Evolutionary conservation across 1,140 invertebrate species (phyloP).

Genomic region (Zaprionus ornatus): DNA sequence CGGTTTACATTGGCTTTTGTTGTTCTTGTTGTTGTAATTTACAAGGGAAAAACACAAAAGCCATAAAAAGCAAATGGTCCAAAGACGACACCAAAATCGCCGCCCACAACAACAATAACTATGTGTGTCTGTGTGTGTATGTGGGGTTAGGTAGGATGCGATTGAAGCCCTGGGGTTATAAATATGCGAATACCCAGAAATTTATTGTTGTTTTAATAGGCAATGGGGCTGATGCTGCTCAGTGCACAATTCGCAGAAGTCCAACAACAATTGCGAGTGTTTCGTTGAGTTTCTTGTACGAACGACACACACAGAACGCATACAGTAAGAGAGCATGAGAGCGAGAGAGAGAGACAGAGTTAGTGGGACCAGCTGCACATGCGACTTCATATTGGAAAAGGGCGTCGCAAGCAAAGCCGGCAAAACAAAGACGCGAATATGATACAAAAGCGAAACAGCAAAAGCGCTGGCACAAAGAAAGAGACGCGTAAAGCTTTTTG

Average conservation of each 20-base stretch:
- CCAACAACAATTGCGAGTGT: neutral
- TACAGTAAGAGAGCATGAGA: neutral
- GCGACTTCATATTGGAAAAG: slow-evolving; percentile 70
- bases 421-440: slow-evolving; percentile 78
- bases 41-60: slow-evolving; percentile 6
- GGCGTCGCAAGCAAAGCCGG: slow-evolving; percentile 70
- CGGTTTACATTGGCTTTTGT: slow-evolving; percentile 9
- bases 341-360: neutral
- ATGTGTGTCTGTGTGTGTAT: neutral
- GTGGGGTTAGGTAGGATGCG: neutral
- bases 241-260: neutral
- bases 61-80: slow-evolving; percentile 23
- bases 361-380: slow-evolving; percentile 45
- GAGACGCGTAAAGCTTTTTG: slow-evolving; percentile 16
- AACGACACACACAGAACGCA: neutral
- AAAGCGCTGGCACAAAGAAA: slow-evolving; percentile 42
- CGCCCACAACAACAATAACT: slow-evolving; percentile 5
- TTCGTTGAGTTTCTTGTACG: neutral
- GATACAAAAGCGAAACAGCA: slow-evolving; percentile 53
- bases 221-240: neutral
- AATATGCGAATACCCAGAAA: slow-evolving; percentile 23
- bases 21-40: slow-evolving; percentile 9
- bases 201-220: slow-evolving; percentile 9
- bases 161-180: slow-evolving; percentile 5
- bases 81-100: slow-evolving; percentile 18